Evolutionary conservation across 2,888 invertebrate genomes (phyloP).

Genomic region (Achlya flavicornis): DNA sequence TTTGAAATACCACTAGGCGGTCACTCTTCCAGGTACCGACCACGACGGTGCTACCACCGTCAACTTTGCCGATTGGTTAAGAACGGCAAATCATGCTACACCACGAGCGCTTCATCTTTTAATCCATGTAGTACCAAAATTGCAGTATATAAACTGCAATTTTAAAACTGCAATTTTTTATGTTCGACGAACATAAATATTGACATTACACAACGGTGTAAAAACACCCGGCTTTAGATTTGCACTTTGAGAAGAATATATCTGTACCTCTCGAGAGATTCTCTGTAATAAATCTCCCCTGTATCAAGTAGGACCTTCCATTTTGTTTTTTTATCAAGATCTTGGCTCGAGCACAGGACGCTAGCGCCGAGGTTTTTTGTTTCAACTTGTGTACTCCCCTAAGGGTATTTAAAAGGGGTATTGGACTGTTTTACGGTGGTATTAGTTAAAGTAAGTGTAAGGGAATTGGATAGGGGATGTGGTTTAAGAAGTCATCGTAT

Average conservation of each 20-base stretch:
- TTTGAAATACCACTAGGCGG: too few species aligned
- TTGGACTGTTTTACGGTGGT: conserved; percentile 25
- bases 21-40: too few species aligned
- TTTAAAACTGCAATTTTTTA: too few species aligned
- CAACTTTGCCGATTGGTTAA: too few species aligned
- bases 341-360: conserved; percentile 30
- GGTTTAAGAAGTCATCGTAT: conserved; percentile 24
- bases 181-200: background rate
- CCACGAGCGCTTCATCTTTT: too few species aligned
- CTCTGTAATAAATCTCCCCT: conserved; percentile 69
- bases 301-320: conserved; percentile 60
- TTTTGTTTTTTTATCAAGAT: conserved; percentile 58
- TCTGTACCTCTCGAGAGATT: conserved; percentile 62
- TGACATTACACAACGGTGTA: conserved; percentile 27
- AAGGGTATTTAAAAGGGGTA: conserved; percentile 51
- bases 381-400: conserved; percentile 42
- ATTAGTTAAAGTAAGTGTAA: conserved; percentile 6
- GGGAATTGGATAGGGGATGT: conserved; percentile 1
- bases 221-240: conserved; percentile 40
- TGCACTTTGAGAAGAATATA: conserved; percentile 64
- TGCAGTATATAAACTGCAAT: too few species aligned
- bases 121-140: too few species aligned
- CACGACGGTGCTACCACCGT: too few species aligned
- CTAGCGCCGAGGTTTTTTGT: conserved; percentile 34
- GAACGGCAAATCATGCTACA: too few species aligned